Evolutionary conservation across 2,113 vertebrate species (phyloP), one percentile per base, ranked within the genome.

Genomic region (Pleuronectes platessa): DNA sequence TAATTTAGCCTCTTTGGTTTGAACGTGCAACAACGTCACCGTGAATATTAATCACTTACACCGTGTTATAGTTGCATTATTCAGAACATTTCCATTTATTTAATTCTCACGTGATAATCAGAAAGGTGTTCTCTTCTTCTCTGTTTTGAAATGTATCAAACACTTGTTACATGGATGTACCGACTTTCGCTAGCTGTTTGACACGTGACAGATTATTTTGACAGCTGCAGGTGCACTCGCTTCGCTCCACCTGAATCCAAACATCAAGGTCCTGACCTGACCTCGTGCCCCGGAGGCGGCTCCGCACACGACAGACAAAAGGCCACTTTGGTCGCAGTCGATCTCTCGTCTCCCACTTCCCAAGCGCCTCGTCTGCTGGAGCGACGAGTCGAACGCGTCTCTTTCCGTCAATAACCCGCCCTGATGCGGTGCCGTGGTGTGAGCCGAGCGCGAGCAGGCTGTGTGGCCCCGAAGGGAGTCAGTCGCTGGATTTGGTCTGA

Each of bases 1-100:
- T 45, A 75, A 67, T 74, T 70, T 42, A 73, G 61, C 83, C 59
- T 40, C 20, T 84, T 88, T 87, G 18, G 54, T 27, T 83, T 78
- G 67, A 58, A 70, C 76, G 58, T 61, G 62, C 59, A 53, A 79
- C 54, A 21, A n/a, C 71, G 51, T 68, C 68, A 26, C 60, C 53
- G 70, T 77, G 56, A 35, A 68, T 83, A 69, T 77, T 21, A 7
- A 71, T 14, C 8, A 8, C 65, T 53, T 47, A 65, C 70, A 64
- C 11, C 11, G 78, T 69, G 47, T 59, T 54, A 15, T 21, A 21
- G 53, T 31, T 42, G n/a, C 20, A 62, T 67, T 59, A 74, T 53
- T 71, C 59, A 42, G 27, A 53, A 56, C 35, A 69, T 73, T 61
- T 26, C 59, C 9, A 21, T 21, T 58, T 15, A 53, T 18, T 58